phyloP scores from a whole-genome alignment of 2,113 vertebrate genomes.

The Columbina picui region DNA sequence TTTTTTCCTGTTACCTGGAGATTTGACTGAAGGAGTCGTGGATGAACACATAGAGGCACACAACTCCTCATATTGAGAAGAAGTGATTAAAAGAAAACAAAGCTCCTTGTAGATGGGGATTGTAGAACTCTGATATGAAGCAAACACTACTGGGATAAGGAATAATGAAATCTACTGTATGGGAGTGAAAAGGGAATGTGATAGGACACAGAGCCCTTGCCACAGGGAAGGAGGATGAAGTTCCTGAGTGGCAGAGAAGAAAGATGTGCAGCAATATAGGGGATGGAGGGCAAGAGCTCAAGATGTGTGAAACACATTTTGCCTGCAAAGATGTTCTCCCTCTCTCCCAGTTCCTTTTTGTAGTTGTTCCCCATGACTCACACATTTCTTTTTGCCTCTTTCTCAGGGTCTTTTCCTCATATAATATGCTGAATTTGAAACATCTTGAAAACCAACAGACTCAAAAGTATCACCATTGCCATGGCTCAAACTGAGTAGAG shows the following conservation, averaged over 20 bases:
- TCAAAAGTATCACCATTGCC: not conserved
- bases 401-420: not conserved
- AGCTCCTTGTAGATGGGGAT: not conserved
- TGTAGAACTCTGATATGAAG: not conserved
- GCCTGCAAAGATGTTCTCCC: not conserved
- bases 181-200: not conserved
- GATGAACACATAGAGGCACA: not conserved
- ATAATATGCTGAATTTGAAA: not conserved
- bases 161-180: not conserved
- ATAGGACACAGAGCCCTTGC: not conserved
- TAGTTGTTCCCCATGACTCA: not conserved
- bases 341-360: accelerated
- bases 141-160: not conserved
- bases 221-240: not conserved
- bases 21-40: not conserved
- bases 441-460: not conserved
- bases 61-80: accelerated
- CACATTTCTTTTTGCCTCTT: not conserved
- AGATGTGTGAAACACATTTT: not conserved
- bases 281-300: not conserved
- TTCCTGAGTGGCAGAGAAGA: not conserved
- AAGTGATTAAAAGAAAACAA: not conserved
- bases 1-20: not conserved
- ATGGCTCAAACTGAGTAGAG: not conserved
- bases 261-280: not conserved